Base-by-base conservation (phyloP, 2,113 vertebrate genomes). In the Gallinago undulata region DNA sequence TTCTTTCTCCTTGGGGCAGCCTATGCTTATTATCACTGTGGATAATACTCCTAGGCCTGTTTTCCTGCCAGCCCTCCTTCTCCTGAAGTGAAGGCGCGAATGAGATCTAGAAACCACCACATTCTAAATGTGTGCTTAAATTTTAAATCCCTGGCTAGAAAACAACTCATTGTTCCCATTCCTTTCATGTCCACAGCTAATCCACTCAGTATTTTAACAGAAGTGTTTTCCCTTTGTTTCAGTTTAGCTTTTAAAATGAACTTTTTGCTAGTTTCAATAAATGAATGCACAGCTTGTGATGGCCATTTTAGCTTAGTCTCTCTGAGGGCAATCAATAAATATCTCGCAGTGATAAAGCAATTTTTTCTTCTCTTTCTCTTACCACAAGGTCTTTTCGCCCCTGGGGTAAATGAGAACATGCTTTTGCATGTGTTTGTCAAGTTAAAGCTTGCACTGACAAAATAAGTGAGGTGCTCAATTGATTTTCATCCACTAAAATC, bases 131-230 rank as follows among this genome's bases (percentile, higher is more conserved):
- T 75, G 79, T 0, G 0, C 37, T 89, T 93, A 96, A 69, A 76
- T 97, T 90, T 73, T 84, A 93, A 96, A 92, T 79, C 75, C 25
- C 64, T 96, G n/a, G 1, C 67, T 95, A 72, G 60, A 82, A 93
- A 90, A 83, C n/a, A 87, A 70, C 31, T 60, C 31, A 14, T 75
- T 55, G 73, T 30, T 95, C 63, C 69, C 19, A 50, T 66, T 96
- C 25, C 15, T 94, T 88, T 96, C 41, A 78, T 85, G 51, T 89
- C 57, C 60, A 55, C 9, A 76, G 30, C 9, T 91, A 94, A 95
- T 72, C 27, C 43, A 79, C 30, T 93, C 51, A 51, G 4, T 72
- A 74, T 95, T 96, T 93, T 63, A 88, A 75, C 22, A 91, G 14
- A 69, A 67, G 10, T 5, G 47, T 45, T 70, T 87, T 76, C 17